Conservation (phyloP, 2,888 invertebrate genomes). For the Drosophila helvetica region DNA sequence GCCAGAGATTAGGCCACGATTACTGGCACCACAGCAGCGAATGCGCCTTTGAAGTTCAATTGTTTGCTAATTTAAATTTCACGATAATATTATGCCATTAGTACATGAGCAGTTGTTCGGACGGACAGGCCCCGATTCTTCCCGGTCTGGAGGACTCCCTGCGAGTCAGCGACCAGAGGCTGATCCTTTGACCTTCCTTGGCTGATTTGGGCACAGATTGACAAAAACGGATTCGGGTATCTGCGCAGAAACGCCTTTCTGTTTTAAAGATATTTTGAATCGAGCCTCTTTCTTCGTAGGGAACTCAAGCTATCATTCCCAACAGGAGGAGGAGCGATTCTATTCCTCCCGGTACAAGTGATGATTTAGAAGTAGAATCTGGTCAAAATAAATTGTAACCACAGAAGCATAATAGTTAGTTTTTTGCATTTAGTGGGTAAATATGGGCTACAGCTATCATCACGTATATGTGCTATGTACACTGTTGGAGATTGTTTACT, state of each 20-base stretch:
- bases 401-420: no score
- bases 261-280: neutral
- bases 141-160: neutral
- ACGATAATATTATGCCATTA: slow-evolving; percentile 4
- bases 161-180: neutral
- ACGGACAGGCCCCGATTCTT: neutral
- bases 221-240: neutral
- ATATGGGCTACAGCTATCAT: no score
- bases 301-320: neutral
- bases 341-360: neutral
- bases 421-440: no score
- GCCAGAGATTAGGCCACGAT: slow-evolving; percentile 21
- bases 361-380: no score
- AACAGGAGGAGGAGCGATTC: neutral
- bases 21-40: slow-evolving; percentile 15
- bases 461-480: no score
- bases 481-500: no score
- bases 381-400: no score
- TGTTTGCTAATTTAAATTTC: slow-evolving; percentile 19
- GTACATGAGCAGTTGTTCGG: neutral
- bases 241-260: no score
- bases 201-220: neutral
- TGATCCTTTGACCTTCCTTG: neutral
- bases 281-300: neutral
- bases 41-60: slow-evolving; percentile 23